phyloP scores from a whole-genome alignment of 2,113 vertebrate genomes.

The Nycticorax nycticorax region DNA sequence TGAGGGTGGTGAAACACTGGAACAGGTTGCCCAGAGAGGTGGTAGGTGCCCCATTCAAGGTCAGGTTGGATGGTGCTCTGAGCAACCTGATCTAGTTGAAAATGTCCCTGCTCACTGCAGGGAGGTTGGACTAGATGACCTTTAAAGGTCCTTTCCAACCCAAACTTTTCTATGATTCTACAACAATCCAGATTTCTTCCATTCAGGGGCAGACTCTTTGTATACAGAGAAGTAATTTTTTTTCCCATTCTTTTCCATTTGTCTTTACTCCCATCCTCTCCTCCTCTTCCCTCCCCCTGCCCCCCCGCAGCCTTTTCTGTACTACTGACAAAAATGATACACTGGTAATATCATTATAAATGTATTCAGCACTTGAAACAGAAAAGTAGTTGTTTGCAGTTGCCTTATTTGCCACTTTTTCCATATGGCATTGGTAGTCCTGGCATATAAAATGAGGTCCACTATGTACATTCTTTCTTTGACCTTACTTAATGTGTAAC shows the following conservation, averaged over 20 bases:
- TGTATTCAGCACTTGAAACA: background rate
- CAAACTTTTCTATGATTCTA: background rate
- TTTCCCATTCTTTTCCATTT: background rate
- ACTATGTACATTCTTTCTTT: background rate
- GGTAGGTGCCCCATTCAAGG: background rate
- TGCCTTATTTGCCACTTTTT: background rate
- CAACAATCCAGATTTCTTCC: background rate
- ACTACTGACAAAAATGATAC: background rate
- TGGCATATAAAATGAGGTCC: background rate
- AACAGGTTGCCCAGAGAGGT: background rate
- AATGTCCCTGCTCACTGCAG: background rate
- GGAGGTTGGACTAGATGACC: background rate
- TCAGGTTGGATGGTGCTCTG: background rate
- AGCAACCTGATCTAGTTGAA: background rate
- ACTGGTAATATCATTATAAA: background rate
- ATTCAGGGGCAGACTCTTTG: background rate
- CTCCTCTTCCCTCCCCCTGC: rapidly evolving
- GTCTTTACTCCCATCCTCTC: background rate
- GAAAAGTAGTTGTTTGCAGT: background rate
- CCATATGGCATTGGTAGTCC: background rate
- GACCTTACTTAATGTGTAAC: background rate
- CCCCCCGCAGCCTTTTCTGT: background rate
- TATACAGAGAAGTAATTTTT: background rate
- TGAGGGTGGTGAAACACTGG: too few species aligned
- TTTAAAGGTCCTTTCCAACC: background rate